A percentile compares a stretch with the other conserved stretches of the same genome.
Conservation (phyloP, 1,140 invertebrate genomes). For the Drosophila sproati region DNA sequence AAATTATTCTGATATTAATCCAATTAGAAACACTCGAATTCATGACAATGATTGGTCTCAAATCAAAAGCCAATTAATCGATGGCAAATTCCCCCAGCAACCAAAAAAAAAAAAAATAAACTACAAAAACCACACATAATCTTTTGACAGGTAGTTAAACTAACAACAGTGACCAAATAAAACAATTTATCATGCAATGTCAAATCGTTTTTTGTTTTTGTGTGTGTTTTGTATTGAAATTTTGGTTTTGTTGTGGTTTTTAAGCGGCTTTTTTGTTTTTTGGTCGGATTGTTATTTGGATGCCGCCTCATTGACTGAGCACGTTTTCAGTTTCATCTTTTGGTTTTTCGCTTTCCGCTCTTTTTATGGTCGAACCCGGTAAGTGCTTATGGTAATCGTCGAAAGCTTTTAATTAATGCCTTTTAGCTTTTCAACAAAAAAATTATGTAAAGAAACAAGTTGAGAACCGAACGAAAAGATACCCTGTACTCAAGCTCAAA, state of each 20-base stretch:
- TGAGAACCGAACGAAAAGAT: neutral
- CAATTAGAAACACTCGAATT: slow-evolving; percentile 30
- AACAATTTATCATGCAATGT: slow-evolving; percentile 49
- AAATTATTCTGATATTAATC: slow-evolving; percentile 25
- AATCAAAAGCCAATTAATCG: slow-evolving; percentile 27
- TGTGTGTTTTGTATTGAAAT: neutral
- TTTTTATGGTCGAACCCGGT: slow-evolving; percentile 32
- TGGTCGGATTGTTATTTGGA: slow-evolving; percentile 25
- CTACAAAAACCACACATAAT: neutral
- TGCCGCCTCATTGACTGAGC: slow-evolving; percentile 57
- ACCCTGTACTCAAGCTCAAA: neutral
- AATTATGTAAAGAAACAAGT: neutral
- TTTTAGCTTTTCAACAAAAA: slow-evolving; percentile 64
- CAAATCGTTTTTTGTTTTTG: slow-evolving; percentile 9
- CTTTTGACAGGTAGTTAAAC: slow-evolving; percentile 31
- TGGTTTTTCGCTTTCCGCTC: slow-evolving; percentile 21
- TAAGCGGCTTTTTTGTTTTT: slow-evolving; percentile 15
- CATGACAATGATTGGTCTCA: neutral
- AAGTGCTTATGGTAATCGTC: slow-evolving; percentile 55
- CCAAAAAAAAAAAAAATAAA: neutral
- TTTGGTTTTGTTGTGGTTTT: slow-evolving; percentile 7
- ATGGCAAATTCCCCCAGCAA: neutral
- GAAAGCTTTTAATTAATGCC: slow-evolving; percentile 69
- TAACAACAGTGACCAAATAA: slow-evolving; percentile 17
- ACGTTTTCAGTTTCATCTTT: slow-evolving; percentile 59